These are phyloP conservation scores for Tupiocoris notatus DNA, from an alignment of 2,888 invertebrate genomes.

Conservation along the genomic window DNA sequence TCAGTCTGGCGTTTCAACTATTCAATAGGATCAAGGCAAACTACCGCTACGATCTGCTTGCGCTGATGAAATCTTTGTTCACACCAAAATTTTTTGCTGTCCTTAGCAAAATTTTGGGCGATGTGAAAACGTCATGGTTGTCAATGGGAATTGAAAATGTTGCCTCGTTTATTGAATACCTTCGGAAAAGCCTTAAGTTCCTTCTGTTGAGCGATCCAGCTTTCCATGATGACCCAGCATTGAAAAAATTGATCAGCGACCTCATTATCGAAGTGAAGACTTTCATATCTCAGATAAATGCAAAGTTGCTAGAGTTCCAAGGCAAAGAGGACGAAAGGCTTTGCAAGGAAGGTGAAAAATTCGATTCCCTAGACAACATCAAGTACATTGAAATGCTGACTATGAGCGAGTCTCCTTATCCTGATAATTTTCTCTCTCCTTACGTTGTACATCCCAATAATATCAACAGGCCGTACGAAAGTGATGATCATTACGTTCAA, in stretches of 20 bases:
- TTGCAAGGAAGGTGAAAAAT: background rate
- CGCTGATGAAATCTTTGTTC: conserved; percentile 21
- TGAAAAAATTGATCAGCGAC: background rate
- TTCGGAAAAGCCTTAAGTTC: conserved; percentile 4
- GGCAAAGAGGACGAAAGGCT: background rate
- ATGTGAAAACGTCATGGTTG: conserved; percentile 3
- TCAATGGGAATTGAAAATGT: conserved; percentile 2
- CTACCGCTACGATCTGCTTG: background rate
- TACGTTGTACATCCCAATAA: conserved; percentile 55
- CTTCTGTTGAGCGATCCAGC: background rate
- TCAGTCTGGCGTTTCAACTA: background rate
- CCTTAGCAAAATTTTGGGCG: background rate
- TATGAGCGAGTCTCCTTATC: background rate
- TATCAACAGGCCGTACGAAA: conserved; percentile 62
- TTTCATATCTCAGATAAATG: background rate
- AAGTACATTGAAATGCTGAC: background rate
- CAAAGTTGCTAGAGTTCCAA: background rate
- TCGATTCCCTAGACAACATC: background rate
- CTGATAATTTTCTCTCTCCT: background rate
- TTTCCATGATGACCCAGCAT: background rate
- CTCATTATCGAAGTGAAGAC: background rate
- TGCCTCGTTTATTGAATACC: background rate
- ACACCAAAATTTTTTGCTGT: background rate
- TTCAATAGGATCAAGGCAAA: background rate
- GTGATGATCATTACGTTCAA: conserved; percentile 71